A percentile compares a stretch with the other conserved stretches of the same genome.
phyloP scores from a whole-genome alignment of 2,113 vertebrate species.

The Pelobates fuscus region DNA sequence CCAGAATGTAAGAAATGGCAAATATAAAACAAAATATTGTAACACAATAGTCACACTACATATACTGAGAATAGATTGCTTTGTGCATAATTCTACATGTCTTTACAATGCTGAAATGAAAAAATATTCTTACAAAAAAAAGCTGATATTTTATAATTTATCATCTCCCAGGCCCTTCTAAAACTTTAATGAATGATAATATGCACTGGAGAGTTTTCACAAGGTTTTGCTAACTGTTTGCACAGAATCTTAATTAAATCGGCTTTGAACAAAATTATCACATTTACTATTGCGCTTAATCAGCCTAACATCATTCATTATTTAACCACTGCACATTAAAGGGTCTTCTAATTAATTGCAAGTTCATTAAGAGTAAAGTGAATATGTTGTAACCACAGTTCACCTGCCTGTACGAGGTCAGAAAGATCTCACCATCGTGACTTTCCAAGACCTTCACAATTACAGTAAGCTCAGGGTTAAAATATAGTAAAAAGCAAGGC shows the following conservation, averaged over 20 bases:
- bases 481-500: too few relatives aligned
- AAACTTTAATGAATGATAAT: slow-evolving; percentile 6
- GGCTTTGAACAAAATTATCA: slow-evolving; percentile 34
- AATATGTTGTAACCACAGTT: background rate
- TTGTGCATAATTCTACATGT: background rate
- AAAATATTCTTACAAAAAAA: background rate
- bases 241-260: slow-evolving; percentile 23
- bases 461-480: too few relatives aligned
- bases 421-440: too few relatives aligned
- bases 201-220: background rate
- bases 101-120: background rate
- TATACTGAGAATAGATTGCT: too few relatives aligned
- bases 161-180: background rate
- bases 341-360: slow-evolving; percentile 20
- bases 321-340: slow-evolving; percentile 3
- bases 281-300: slow-evolving; percentile 30
- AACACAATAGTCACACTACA: too few relatives aligned
- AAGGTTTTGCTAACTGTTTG: slow-evolving; percentile 16
- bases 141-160: background rate
- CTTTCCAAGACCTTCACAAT: too few relatives aligned
- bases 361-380: slow-evolving; percentile 12
- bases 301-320: slow-evolving; percentile 8
- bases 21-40: too few relatives aligned
- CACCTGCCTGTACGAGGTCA: too few relatives aligned
- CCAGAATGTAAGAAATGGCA: background rate